Base-by-base conservation (phyloP, 2,888 invertebrate species). In the Epiblema foenella region DNA sequence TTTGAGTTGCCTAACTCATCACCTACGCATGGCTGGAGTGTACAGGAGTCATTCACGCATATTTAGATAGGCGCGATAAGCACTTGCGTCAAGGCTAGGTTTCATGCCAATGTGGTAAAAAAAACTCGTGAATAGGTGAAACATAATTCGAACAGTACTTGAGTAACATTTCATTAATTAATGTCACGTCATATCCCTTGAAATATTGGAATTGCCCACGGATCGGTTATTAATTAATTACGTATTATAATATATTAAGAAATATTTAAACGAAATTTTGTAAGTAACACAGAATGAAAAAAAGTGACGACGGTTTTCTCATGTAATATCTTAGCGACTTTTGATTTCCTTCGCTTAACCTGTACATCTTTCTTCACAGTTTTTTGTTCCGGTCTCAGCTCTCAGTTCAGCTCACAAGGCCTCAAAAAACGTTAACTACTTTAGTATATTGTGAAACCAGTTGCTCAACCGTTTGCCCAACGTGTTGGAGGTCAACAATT, bases 401-500 rank as follows among this genome's bases (percentile, higher is more conserved):
- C 42, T 17, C 42, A 33, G 24, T 29, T 29, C 37, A 42, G 11
- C 33, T 56, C 46, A 12, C 20, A 37, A 52, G 12, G 20, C 33
- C n/a, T 65, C 51, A 63, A 69, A 64, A 59, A 54, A 54, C 33
- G 9, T 54, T 46, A 54, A 46, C 52, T 54, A 67, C 33, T 49
- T 67, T 42, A 49, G 49, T 62, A 24, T 60, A 69, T 67, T 63
- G 68, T 69, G 76, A 62, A 70, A 75, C 74, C 72, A 67, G 76
- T 83, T 82, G 70, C 75, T 69, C 76, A 81, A 82, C 74, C 58
- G 76, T 75, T 80, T 76, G 74, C 75, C 71, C 73, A 78, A 81
- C 76, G 73, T 68, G 77, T 74, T 78, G 73, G 76, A 78, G 84
- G 80, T 77, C 78, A 74, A 78, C 81, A 81, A 83, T 83, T 83